These are phyloP conservation scores for Mythimna ferrago DNA, from an alignment of 2,888 invertebrate species.

Conservation along the genomic window DNA sequence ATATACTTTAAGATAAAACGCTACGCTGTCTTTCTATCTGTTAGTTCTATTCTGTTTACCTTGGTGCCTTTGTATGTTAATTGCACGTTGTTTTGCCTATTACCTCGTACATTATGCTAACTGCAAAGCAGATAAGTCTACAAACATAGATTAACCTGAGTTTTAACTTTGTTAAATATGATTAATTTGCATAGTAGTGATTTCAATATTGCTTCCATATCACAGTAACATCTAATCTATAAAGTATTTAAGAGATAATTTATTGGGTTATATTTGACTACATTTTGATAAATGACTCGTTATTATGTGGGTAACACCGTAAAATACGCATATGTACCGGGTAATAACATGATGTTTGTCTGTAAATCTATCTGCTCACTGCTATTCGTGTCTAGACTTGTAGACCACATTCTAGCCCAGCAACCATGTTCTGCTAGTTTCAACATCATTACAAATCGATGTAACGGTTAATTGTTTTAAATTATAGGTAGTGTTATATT, in stretches of 20 bases:
- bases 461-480: background rate
- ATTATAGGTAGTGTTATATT: background rate
- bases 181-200: conserved; percentile 46
- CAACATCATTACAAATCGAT: conserved; percentile 2
- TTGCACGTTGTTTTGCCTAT: conserved; percentile 24
- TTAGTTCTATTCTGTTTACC: conserved; percentile 22
- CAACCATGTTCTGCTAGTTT: background rate
- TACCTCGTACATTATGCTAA: conserved; percentile 16
- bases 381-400: conserved; percentile 7
- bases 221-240: conserved; percentile 76
- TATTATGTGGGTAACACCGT: conserved; percentile 8
- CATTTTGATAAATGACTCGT: conserved; percentile 7
- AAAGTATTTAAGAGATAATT: conserved; percentile 22
- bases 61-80: conserved; percentile 18
- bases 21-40: background rate
- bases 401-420: background rate
- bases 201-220: conserved; percentile 73
- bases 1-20: conserved; percentile 2
- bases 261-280: conserved; percentile 34
- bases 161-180: conserved; percentile 43
- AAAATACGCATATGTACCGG: conserved; percentile 15
- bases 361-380: conserved; percentile 59
- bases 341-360: conserved; percentile 23
- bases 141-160: conserved; percentile 40
- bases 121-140: conserved; percentile 59